A percentile compares a stretch with the other conserved stretches of the same genome.
Conservation (phyloP, 2,888 invertebrate species). For the Trissolcus brochymenae region DNA sequence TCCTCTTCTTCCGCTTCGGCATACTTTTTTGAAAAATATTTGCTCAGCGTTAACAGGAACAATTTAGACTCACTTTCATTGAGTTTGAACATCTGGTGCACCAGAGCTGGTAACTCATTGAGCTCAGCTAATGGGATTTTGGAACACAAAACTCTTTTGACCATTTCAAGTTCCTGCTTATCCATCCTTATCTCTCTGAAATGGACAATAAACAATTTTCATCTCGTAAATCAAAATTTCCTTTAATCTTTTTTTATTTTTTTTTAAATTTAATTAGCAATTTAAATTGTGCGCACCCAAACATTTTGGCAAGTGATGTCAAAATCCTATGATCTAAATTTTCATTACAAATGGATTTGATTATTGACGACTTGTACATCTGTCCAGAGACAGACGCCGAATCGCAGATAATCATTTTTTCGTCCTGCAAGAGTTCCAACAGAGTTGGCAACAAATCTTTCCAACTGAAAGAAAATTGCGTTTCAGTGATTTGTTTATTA, state of each 20-base stretch:
- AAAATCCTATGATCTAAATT: slow-evolving; percentile 80
- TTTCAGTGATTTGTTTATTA: no score
- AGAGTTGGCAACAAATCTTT: slow-evolving; percentile 82
- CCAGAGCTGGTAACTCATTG: slow-evolving; percentile 82
- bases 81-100: slow-evolving; percentile 82
- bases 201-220: neutral
- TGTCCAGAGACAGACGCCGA: slow-evolving; percentile 79
- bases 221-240: neutral
- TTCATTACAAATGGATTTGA: slow-evolving; percentile 80
- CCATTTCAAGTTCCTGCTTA: slow-evolving; percentile 79
- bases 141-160: slow-evolving; percentile 81
- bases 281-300: slow-evolving; percentile 77
- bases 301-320: slow-evolving; percentile 83
- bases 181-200: slow-evolving; percentile 72
- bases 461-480: slow-evolving; percentile 78
- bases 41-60: slow-evolving; percentile 77
- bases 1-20: slow-evolving; percentile 53
- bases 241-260: no score
- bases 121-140: slow-evolving; percentile 79
- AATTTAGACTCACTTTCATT: slow-evolving; percentile 77
- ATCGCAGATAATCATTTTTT: slow-evolving; percentile 79
- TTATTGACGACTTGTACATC: slow-evolving; percentile 81
- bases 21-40: slow-evolving; percentile 77
- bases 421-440: slow-evolving; percentile 78
- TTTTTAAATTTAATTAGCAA: no score